Base-by-base conservation (phyloP, 2,888 invertebrate species). In the Noctua pronuba region DNA sequence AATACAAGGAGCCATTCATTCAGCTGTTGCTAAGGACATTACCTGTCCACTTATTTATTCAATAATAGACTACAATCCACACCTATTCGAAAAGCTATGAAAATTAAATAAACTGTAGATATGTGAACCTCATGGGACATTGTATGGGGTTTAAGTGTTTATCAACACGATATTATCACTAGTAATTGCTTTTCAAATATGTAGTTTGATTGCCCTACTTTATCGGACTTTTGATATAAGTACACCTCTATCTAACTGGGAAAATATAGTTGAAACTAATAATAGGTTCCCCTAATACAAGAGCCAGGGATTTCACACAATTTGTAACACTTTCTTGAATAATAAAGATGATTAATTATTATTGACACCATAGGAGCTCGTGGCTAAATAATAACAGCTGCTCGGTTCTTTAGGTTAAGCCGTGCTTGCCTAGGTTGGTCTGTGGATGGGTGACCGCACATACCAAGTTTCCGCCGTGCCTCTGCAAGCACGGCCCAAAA, bases 11-110 rank as follows among this genome's bases (percentile, higher is more conserved):
- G 58, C 28, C 28, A 72, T 60, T 66, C 13, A 66, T 73, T 77
- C 44, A 31, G 21, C 24, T 65, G 46, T 52, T 74, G 16, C 44
- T 67, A 49, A 69, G 70, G 70, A 65, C 49, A 72, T 83, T 65
- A 70, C 5, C 44, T 24, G 21, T 67, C 31, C 38, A 77, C 28
- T 66, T 73, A 80, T 72, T 76, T 69, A 78, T 77, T 85, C 31
- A 31, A 44, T 66, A 73, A 73, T 52, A 38, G 55, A n/a, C 38
- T 21, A 62, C 8, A 65, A 73, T 77, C 21, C 21, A 58, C 38
- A 74, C 52, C 24, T 64, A 7, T 41, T 64, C 38, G 44, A 70
- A 55, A 71, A 35, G 0, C 38, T 7, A 65, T 38, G 1, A 49
- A 82, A 52, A 58, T 69, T 72, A 62, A 74, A 52, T 52, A 58